Base-by-base conservation (phyloP, 2,797 vertebrate genomes). In the Clarias fuscus region DNA sequence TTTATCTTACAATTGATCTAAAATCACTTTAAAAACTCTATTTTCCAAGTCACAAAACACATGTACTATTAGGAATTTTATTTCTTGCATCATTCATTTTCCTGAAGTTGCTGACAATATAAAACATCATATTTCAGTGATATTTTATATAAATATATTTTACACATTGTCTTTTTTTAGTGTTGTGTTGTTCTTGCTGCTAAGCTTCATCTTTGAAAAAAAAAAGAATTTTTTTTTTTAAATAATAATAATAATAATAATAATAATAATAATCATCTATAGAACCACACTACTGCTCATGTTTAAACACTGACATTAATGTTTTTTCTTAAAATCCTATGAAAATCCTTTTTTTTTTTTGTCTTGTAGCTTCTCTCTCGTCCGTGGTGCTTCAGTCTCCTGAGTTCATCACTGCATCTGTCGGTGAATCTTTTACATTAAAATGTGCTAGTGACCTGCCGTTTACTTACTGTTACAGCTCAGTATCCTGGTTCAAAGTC, bases 401-500 rank as follows among this genome's bases (percentile, higher is more conserved):
- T 0, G 67, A 2, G 1, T 20, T 75, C 37, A 30, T 77, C 10
- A 13, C 1, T 0, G 58, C 58, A 13, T 65, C 71, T 6, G 73
- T 72, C 4, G 84, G 87, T 1, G 73, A 7, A 0, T 30, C 72
- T 2, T 72, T 86, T 18, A 14, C 40, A 24, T 62, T 91, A 53
- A 68, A 20, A 17, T 91, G 90, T 27, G 22, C 2, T 30, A 48
- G 56, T 24, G 85, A 87, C 7, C 1, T 27, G 0, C 0, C 0
- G 3, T 1, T 78, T 4, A 0, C 0, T 0, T 90, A 82, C n/a
- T 91, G 89, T 7, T 84, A 22, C 33, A 72, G 0, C 58, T 17
- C 5, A 0, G 0, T 14, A n/a, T 1, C 24, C 17, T 91, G 88
- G 90, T 8, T 80, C 20, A 90, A 89, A 48, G 4, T 88, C 13